Conservation (phyloP, 2,888 invertebrate genomes). For the Campoletis raptor region DNA sequence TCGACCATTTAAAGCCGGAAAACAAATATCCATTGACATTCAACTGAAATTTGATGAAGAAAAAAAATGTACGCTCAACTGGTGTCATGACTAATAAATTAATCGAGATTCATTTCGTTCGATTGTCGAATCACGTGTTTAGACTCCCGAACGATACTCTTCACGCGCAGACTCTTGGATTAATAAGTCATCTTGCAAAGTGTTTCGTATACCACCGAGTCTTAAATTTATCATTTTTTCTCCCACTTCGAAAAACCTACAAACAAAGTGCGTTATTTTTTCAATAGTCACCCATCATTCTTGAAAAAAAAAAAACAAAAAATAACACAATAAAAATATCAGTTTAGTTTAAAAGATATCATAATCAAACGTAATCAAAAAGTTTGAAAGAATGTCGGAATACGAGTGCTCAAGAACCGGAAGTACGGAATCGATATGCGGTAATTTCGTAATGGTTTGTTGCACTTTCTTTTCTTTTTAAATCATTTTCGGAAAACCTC, state of each 20-base stretch:
- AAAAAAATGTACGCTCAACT: slow-evolving; percentile 6
- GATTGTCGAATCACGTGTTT: slow-evolving; percentile 25
- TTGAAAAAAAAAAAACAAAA: background rate
- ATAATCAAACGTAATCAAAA: background rate
- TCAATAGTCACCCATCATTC: background rate
- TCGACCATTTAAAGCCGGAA: slow-evolving; percentile 24
- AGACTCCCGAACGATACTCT: slow-evolving; percentile 14
- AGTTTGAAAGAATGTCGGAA: slow-evolving; percentile 20
- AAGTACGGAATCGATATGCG: slow-evolving; percentile 36
- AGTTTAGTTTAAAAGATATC: background rate
- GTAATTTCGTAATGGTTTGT: slow-evolving; percentile 61
- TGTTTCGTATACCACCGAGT: background rate
- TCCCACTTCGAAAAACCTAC: background rate
- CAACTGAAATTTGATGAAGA: slow-evolving; percentile 31
- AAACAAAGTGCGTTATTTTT: background rate
- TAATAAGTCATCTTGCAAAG: slow-evolving; percentile 2
- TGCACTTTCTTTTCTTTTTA: slow-evolving; percentile 15
- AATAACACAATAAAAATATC: background rate
- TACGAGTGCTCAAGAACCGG: slow-evolving; percentile 34
- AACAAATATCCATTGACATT: slow-evolving; percentile 27
- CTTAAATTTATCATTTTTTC: background rate
- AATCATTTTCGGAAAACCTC: background rate
- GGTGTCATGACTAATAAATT: slow-evolving; percentile 53
- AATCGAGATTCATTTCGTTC: slow-evolving; percentile 49
- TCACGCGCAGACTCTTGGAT: slow-evolving; percentile 9